Conservation (phyloP, 2,888 invertebrate species). For the Ceraclea dissimilis region DNA sequence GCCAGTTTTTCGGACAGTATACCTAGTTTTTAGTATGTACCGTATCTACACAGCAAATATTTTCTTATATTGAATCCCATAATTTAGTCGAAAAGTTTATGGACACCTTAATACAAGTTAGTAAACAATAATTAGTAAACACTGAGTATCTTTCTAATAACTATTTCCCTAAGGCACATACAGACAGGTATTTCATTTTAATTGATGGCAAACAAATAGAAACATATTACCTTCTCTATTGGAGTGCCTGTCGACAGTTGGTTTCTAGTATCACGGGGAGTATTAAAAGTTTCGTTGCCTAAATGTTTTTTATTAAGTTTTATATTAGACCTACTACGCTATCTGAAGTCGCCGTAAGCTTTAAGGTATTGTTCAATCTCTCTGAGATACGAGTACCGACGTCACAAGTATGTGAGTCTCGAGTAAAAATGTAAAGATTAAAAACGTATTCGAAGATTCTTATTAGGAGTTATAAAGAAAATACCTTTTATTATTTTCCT, state of each 20-base stretch:
- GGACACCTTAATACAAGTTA: too few relatives aligned
- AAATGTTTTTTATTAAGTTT: constrained; percentile 10
- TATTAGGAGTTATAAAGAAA: background rate
- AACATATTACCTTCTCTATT: background rate
- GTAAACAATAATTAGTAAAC: too few relatives aligned
- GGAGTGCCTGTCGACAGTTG: background rate
- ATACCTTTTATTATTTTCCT: background rate
- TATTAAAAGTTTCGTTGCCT: constrained; percentile 10
- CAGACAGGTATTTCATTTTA: too few relatives aligned
- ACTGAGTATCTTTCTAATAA: too few relatives aligned
- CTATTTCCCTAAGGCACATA: too few relatives aligned
- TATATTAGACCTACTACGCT: constrained; percentile 5
- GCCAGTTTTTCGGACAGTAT: too few relatives aligned
- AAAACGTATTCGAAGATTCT: background rate
- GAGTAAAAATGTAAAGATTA: background rate
- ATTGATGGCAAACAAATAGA: background rate
- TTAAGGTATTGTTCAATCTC: background rate
- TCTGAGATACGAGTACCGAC: too few relatives aligned
- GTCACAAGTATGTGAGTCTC: constrained; percentile 1
- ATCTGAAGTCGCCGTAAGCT: background rate
- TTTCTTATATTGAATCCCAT: too few relatives aligned
- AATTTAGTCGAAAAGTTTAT: too few relatives aligned
- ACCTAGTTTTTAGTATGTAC: too few relatives aligned
- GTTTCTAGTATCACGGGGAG: constrained; percentile 6
- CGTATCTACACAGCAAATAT: too few relatives aligned